Evolutionary conservation across 2,888 invertebrate species (phyloP), one percentile per base, ranked within the genome.

Genomic region (Orchestes rusci): DNA sequence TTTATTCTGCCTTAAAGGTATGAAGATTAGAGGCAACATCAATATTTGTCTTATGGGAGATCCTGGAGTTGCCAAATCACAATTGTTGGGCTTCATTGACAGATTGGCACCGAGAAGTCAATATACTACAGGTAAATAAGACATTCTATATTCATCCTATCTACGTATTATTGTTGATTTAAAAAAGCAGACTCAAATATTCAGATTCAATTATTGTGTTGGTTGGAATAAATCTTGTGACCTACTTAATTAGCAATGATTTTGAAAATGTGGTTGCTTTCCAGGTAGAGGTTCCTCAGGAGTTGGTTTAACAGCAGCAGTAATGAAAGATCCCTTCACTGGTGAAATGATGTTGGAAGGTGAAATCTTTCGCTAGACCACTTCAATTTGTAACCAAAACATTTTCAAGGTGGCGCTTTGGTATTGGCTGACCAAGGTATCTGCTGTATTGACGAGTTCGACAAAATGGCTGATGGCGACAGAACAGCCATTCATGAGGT

Each of bases 31-130:
- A 67, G 88, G 90, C 47, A 90, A 84, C 64, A 94, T 99, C 54
- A 99, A 99, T 69, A 90, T 99, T 53, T 95, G 97, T 61, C 72
- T 99, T 59, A 99, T 99, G 97, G 99, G 99, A 30, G 99, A 99
- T 75, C 99, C 99, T 16, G 99, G 99, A 59, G 99, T 99, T 43
- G 99, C 99, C 42, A 99, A 99, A 73, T 95, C 95, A 0, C 99
- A 99, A 71, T 73, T 99, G 45, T 75, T 99, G 36, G 82, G 84
- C 44, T 99, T 94, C 71, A 94, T 99, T 48, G 89, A 91, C 65
- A 81, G 99, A 27, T 73, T 99, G 45, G 91, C 96, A 2, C 81
- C 91, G 2, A 80, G 97, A 64, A 89, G 84, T 70, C 95, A 95
- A 70, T 94, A 95, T 68, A 95, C 95, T 4, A 96, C 95, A 0